Percentiles rank a stretch among this genome's conserved stretches.
Evolutionary conservation across 2,113 vertebrate genomes (phyloP).

Genomic region (Accipiter virgatus): DNA sequence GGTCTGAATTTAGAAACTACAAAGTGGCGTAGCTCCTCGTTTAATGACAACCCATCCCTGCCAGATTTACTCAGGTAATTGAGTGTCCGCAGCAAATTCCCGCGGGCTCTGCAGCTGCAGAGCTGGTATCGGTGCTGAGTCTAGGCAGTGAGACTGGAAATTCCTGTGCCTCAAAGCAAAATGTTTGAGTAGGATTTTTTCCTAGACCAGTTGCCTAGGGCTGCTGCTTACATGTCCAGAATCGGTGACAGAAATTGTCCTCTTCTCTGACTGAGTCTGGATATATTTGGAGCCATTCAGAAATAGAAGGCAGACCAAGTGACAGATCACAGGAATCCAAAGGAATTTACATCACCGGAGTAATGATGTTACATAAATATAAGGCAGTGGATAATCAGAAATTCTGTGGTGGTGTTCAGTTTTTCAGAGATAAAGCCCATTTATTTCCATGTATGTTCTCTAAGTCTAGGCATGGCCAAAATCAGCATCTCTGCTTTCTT

Average conservation of each 20-base stretch:
- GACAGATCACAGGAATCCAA: not conserved
- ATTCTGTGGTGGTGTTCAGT: not conserved
- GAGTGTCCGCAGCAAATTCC: not conserved
- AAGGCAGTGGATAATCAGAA: not conserved
- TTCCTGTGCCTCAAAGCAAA: not conserved
- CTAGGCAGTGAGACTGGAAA: not conserved
- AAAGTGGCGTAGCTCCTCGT: not conserved
- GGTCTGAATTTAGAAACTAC: not conserved
- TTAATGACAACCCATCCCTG: not conserved
- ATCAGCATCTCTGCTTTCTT: not conserved
- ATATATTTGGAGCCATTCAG: accelerated
- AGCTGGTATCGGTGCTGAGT: accelerated
- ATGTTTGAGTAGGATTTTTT: not conserved
- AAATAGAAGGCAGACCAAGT: not conserved
- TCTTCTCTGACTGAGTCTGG: not conserved
- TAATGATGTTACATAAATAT: not conserved
- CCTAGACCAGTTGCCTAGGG: not conserved
- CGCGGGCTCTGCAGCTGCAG: not conserved
- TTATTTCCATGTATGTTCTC: not conserved
- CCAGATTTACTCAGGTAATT: not conserved
- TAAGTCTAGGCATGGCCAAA: not conserved
- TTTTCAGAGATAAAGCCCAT: not conserved
- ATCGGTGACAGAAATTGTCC: not conserved
- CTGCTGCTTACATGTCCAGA: not conserved
- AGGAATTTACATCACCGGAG: not conserved